These are phyloP conservation scores for Ameiurus melas DNA, from an alignment of 2,113 vertebrate genomes.

Conservation along the genomic window DNA sequence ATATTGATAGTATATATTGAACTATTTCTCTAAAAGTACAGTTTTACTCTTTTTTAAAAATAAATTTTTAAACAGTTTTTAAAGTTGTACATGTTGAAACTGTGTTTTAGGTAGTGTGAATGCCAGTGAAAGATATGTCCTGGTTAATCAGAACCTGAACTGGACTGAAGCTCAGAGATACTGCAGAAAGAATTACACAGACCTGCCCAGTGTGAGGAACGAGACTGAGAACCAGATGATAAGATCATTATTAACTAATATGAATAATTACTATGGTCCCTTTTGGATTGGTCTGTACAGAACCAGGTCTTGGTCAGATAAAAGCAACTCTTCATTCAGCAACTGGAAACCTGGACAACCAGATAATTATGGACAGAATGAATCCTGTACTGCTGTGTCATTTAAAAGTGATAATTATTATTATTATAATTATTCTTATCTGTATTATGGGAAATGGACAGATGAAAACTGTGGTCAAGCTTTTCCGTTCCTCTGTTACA, in stretches of 20 bases:
- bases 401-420: not conserved
- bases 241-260: too few relatives aligned
- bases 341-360: too few relatives aligned
- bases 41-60: not conserved
- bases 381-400: slow-evolving; percentile 8
- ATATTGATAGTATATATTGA: too few relatives aligned
- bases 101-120: not conserved
- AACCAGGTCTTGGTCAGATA: too few relatives aligned
- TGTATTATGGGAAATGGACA: not conserved
- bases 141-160: not conserved
- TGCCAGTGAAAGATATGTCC: slow-evolving; percentile 12
- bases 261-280: too few relatives aligned
- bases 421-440: too few relatives aligned
- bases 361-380: too few relatives aligned
- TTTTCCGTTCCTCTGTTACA: slow-evolving; percentile 33
- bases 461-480: not conserved
- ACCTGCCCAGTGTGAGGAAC: slow-evolving; percentile 36
- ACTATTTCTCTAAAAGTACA: not conserved
- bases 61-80: too few relatives aligned
- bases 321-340: too few relatives aligned
- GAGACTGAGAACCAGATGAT: too few relatives aligned
- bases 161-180: slow-evolving; percentile 39
- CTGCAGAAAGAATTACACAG: slow-evolving; percentile 41
- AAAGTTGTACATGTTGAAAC: too few relatives aligned
- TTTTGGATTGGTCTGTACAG: too few relatives aligned